A percentile compares a stretch with the other conserved stretches of the same genome.
Evolutionary conservation across 1,140 invertebrate genomes (phyloP).

Genomic region (Ditylenchus dipsaci): DNA sequence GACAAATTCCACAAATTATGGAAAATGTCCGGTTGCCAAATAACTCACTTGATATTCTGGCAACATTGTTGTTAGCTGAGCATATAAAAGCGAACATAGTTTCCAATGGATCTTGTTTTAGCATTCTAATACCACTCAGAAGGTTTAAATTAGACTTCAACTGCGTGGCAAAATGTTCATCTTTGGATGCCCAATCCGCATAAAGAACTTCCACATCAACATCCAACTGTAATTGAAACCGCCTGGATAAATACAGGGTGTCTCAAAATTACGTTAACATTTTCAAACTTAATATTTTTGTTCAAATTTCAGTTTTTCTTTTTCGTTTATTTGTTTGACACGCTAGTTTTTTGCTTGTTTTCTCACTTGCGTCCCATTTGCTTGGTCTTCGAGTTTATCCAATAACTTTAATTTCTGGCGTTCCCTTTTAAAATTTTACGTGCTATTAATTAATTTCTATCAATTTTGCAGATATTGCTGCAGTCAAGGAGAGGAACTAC

Average conservation of each 20-base stretch:
- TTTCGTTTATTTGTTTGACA: no score
- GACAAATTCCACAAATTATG: no score
- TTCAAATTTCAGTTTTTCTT: constrained; percentile 12
- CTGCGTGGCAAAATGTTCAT: constrained; percentile 69
- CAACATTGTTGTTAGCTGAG: constrained; percentile 92
- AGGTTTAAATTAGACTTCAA: constrained; percentile 64
- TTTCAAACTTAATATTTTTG: no score
- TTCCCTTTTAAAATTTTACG: background rate
- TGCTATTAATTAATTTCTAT: constrained; percentile 13
- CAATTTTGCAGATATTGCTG: no score
- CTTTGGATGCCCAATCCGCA: constrained; percentile 69
- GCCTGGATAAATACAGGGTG: no score
- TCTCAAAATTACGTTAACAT: no score
- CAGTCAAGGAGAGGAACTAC: constrained; percentile 2
- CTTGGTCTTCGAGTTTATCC: no score
- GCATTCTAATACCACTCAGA: constrained; percentile 72
- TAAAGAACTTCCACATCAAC: constrained; percentile 69
- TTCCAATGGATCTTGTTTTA: constrained; percentile 85
- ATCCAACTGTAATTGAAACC: constrained; percentile 26
- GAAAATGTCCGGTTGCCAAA: no score
- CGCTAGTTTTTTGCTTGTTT: no score
- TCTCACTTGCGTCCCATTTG: background rate
- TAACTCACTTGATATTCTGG: constrained; percentile 48
- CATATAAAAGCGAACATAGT: constrained; percentile 93
- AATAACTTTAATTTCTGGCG: no score